Base-by-base conservation (phyloP, 2,797 vertebrate species). In the Steatocranus sp. region DNA sequence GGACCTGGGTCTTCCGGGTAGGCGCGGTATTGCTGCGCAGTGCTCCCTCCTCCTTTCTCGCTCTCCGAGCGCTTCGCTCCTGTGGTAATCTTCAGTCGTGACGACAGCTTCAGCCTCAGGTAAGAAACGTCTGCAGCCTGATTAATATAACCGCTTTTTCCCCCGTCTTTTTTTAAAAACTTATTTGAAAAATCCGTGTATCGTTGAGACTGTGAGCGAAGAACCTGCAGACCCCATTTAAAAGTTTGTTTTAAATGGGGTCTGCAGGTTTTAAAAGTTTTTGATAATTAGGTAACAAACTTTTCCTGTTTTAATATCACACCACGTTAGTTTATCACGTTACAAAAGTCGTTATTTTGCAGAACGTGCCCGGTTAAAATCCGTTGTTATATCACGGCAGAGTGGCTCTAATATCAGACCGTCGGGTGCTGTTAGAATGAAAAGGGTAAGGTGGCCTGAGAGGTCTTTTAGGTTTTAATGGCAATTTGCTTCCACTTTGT, bases 401-500 rank as follows among this genome's bases (percentile, higher is more conserved):
- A 17, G 36, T 15, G 61, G 36, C 20, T 41, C 61, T 41, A 41
- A 25, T 0, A 9, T 41, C 20, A 41, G 14, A 7, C 8, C 18
- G 8, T 66, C 34, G 14, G 11, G 12, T 20, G 34, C 34, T 38
- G 34, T 41, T 56, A 58, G 54, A 3, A 32, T n/a, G 18, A 20
- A 20, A 61, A 0, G 8, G 18, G 11, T 36, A n/a, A 11, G 17
- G 9, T n/a, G 6, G 54, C 11, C 34, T 20, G 11, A 0, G n/a
- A 63, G 58, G 18, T 38, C 0, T 63, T 63, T 32, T 58, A 58
- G 17, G 15, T 32, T 58, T 58, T 32, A 58, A 58, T 58, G 17
- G 30, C 30, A 34, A 18, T 34, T 34, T 58, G 54, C 27, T 58
- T 58, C 17, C 27, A 18, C 54, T 32, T 58, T 58, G 56, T 34